Base-by-base conservation (phyloP, 2,113 vertebrate species). In the Protomyctophum bolini region DNA sequence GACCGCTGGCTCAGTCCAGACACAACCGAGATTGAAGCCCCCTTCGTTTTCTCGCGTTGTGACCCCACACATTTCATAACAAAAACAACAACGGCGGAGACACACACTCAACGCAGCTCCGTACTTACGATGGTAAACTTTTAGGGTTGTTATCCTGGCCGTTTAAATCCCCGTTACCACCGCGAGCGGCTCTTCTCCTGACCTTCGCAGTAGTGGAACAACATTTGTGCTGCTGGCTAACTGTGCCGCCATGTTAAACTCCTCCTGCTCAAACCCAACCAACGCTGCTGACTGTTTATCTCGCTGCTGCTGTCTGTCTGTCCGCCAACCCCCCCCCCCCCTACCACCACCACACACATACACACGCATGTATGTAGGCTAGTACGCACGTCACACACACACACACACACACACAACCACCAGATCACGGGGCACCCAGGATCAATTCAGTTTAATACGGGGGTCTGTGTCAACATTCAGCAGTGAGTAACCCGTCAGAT, bases 191-290 rank as follows among this genome's bases (percentile, higher is more conserved):
- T 90, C 93, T 41, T 41, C 33, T 41, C 33, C 33, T 94, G 93
- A 94, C 93, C 93, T 94, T 94, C 91, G 92, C 87, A 73, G 88
- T 84, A 85, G 88, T 86, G 89, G 86, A 93, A 91, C 91, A 89
- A 91, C 90, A 88, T 90, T 91, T 88, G 71, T 14, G 63, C 81
- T 88, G 86, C 88, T 91, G 88, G 91, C 92, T 92, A 84, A 90
- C 89, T 88, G 89, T 87, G 91, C 91, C 91, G 93, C 93, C 93
- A 94, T 94, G 92, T 94, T 94, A 41, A 41, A 81, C 88, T 88
- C 89, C 80, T 83, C 48, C 89, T 86, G 88, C 90, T 88, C 88
- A 73, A 70, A 89, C 33, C 33, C 33, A 86, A 87, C 90, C 87
- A 91, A 81, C 76, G 87, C 88, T 89, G 88, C 88, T 89, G 88